Base-by-base conservation (phyloP, 2,888 invertebrate genomes). In the Drosophila nr. medialis region DNA sequence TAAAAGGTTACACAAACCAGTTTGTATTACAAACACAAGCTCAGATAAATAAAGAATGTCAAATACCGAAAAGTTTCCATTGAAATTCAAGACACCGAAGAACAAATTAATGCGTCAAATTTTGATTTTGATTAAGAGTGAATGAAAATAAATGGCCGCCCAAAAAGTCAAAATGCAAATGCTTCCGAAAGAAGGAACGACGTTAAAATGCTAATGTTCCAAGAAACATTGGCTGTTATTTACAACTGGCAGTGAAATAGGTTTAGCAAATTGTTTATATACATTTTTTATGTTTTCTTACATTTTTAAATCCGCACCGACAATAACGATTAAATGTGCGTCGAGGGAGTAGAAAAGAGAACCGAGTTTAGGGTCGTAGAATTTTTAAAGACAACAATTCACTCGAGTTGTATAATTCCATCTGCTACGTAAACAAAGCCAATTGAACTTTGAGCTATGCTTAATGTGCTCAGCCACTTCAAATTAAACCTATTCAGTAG, bases 81-180 rank as follows among this genome's bases (percentile, higher is more conserved):
- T 77, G 67, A 77, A 76, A 77, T 77, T 76, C 72, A 67, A 42
- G 32, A 72, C 64, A 36, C 30, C 77, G 53, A 66, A 66, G 50
- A 64, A 50, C 62, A 79, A 79, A 79, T 81, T 73, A 80, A 83
- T 80, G 76, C 60, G 64, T 36, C 51, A 72, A 75, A 82, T 76
- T 80, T 67, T 55, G 76, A 73, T 76, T 80, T 80, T 76, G 80
- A 80, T 82, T 76, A 68, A 58, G 68, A 76, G 38, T 65, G 70
- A 82, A 76, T 73, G 83, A 68, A 73, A 80, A 82, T 67, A 63
- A 76, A 82, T 80, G 67, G 51, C 51, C 11, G 40, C 38, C 36
- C 13, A 18, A 24, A 24, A 72, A 65, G 45, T 51, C 24, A 50
- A 70, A 54, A 66, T 55, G 38, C 36, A 73, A 65, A 73, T 64